Evolutionary conservation across 35 echinoderm and acorn worm species (phyloP).

Genomic region (Anneissia japonica): DNA sequence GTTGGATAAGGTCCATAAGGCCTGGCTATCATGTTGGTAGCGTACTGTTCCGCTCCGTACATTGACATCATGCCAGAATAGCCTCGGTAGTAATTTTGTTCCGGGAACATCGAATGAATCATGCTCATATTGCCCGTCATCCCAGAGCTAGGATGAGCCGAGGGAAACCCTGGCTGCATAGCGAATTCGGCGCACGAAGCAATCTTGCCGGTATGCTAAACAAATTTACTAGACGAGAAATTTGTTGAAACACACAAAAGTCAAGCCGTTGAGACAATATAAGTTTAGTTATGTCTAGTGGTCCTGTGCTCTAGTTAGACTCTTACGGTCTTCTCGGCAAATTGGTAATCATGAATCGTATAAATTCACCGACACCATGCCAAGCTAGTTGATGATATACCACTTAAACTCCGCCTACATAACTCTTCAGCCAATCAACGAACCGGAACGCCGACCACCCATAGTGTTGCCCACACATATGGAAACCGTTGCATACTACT

Average conservation of each 20-base stretch:
- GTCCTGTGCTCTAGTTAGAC: background rate
- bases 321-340: background rate
- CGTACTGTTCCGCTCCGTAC: conserved; percentile 90
- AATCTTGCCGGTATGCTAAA: background rate
- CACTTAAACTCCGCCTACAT: background rate
- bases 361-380: background rate
- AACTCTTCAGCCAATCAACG: background rate
- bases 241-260: background rate
- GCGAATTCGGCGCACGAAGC: conserved; percentile 7
- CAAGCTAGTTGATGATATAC: background rate
- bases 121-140: background rate
- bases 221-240: background rate
- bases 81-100: conserved; percentile 44
- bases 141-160: conserved; percentile 1
- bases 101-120: conserved; percentile 20
- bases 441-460: background rate
- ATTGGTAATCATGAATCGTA: background rate
- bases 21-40: conserved; percentile 63
- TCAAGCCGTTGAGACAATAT: background rate
- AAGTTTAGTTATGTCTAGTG: background rate
- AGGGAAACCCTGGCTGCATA: conserved; percentile 17
- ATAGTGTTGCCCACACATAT: background rate
- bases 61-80: conserved; percentile 95
- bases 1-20: conserved; percentile 83
- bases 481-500: background rate